Percentiles rank a stretch among this genome's conserved stretches.
Evolutionary conservation across 2,797 vertebrate genomes (phyloP).

Genomic region (Vespertilio murinus): DNA sequence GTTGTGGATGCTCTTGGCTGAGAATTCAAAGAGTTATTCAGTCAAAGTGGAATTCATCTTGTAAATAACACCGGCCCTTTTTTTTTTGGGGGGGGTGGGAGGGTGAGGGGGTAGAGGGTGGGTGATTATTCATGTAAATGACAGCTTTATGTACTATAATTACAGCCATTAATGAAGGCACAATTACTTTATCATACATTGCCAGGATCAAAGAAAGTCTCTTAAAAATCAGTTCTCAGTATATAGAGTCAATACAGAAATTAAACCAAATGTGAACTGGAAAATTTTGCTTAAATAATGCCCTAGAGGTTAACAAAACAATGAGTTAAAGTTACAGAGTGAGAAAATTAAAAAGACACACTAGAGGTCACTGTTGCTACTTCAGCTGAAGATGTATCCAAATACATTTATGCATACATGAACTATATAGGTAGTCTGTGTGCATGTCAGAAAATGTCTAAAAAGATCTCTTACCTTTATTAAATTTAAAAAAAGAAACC

Average conservation of each 20-base stretch:
- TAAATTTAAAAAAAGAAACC: slow-evolving; percentile 23
- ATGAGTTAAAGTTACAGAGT: slow-evolving; percentile 68
- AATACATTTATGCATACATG: no score
- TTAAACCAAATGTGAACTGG: slow-evolving; percentile 77
- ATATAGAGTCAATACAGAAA: slow-evolving; percentile 83
- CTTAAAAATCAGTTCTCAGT: slow-evolving; percentile 78
- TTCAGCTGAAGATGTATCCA: slow-evolving; percentile 81
- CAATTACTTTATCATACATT: slow-evolving; percentile 83
- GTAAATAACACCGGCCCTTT: slow-evolving; percentile 74
- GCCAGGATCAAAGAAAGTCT: slow-evolving; percentile 81
- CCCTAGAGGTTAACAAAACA: slow-evolving; percentile 83
- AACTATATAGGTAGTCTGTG: background rate
- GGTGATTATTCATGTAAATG: slow-evolving; percentile 84
- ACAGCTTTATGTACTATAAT: slow-evolving; percentile 85
- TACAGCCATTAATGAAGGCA: slow-evolving; percentile 85
- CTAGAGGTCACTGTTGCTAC: slow-evolving; percentile 99
- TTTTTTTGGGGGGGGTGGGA: background rate
- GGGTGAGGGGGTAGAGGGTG: background rate
- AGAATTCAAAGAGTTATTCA: slow-evolving; percentile 73
- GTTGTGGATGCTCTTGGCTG: slow-evolving; percentile 66
- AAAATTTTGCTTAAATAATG: slow-evolving; percentile 83
- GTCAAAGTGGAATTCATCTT: slow-evolving; percentile 78
- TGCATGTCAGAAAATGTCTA: slow-evolving; percentile 68
- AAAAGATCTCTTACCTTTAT: slow-evolving; percentile 43
- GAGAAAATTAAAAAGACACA: slow-evolving; percentile 86